Conservation (phyloP, 2,113 vertebrate genomes). For the Corythaeola cristata region DNA sequence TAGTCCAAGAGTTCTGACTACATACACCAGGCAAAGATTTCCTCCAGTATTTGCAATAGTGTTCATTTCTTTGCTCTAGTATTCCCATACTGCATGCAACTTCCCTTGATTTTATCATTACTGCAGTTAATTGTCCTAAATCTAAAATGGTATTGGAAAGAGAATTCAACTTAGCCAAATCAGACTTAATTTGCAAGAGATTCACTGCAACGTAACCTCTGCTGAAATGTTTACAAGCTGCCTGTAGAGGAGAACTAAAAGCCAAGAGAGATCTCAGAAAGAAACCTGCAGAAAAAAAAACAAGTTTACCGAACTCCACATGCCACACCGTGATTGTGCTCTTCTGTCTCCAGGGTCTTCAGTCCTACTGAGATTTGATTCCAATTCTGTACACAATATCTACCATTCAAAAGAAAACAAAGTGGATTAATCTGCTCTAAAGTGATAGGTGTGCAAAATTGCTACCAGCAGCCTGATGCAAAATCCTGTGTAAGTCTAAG, state of each 20-base stretch:
- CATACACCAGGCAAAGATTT: not conserved
- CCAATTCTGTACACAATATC: not conserved
- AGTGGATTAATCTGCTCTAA: not conserved
- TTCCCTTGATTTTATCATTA: not conserved
- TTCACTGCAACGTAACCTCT: not conserved
- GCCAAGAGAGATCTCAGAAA: not conserved
- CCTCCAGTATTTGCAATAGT: not conserved
- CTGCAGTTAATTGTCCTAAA: not conserved
- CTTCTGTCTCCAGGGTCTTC: not conserved
- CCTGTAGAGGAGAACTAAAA: not conserved
- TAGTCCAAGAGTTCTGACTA: not conserved
- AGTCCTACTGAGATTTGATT: not conserved
- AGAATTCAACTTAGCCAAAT: not conserved
- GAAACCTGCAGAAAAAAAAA: not conserved
- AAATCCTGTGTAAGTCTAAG: not conserved
- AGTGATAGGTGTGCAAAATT: not conserved
- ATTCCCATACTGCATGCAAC: not conserved
- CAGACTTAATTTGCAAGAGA: not conserved
- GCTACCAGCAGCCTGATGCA: not conserved
- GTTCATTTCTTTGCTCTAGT: not conserved
- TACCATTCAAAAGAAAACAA: not conserved
- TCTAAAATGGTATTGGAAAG: not conserved
- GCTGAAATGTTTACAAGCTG: conserved; percentile 2
- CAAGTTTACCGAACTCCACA: not conserved
- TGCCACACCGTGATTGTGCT: fast-evolving